Evolutionary conservation across 1,140 invertebrate species (phyloP), one percentile per base, ranked within the genome.

Genomic region (Sycophaga agraensis): DNA sequence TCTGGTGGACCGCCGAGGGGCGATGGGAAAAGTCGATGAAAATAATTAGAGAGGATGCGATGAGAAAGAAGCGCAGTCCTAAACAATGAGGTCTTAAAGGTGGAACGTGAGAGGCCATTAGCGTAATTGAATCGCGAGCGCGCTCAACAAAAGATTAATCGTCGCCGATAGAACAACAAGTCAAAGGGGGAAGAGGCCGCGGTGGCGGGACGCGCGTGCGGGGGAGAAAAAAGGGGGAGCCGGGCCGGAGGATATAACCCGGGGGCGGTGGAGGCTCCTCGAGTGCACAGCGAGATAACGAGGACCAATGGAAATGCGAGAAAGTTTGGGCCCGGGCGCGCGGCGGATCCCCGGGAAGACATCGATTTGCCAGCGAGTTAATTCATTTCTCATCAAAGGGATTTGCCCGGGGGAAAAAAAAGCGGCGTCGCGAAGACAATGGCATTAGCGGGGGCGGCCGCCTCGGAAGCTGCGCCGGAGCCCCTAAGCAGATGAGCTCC

Each of bases 321-420:
- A 40, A 62, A 55, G 2, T 62, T 61, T 55, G 31, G 7, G n/a
- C 37, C 7, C 43, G 12, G 16, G 55, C 34, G 40, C 35, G 24
- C 37, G 40, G 14, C 4, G 43, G 37, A 39, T 46, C 50, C 22
- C 50, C 19, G 4, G 40, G 42, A 55, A 48, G 31, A 49, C 55
- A 62, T 62, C 53, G 59, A 62, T 62, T 62, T 49, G 43, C 37
- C 34, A 34, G 24, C 51, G 35, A 62, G 59, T 56, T 62, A 43
- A 62, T 62, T 62, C 51, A 56, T 56, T 62, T 53, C 59, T 62
- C 59, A 42, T 62, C 51, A 61, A 54, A 61, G 59, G 22, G 50
- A 61, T 48, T 61, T 61, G 34, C 17, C 43, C 8, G 17, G 22
- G 43, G 39, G 31, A 43, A 24, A 31, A 37, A 49, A 49, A 19